Evolutionary conservation across 1,140 invertebrate genomes (phyloP).

Genomic region (Diabrotica undecimpunctata): DNA sequence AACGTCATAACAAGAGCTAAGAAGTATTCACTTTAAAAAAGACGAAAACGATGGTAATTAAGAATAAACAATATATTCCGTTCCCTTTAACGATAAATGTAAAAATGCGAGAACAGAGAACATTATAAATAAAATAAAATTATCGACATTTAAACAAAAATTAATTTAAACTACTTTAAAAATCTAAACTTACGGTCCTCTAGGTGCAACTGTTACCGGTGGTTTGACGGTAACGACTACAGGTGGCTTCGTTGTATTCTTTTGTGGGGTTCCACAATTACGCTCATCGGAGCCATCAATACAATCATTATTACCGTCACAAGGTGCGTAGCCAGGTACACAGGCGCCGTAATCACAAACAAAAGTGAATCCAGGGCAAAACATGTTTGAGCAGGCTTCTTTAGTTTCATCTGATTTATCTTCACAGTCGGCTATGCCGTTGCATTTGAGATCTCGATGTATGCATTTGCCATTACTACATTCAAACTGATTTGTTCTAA

Average conservation of each 20-base stretch:
- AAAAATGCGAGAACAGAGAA: too few relatives aligned
- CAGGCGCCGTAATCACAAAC: constrained; percentile 43
- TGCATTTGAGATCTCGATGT: constrained; percentile 49
- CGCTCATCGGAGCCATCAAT: constrained; percentile 67
- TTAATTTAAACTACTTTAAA: too few relatives aligned
- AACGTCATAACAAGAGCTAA: too few relatives aligned
- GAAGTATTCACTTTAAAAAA: too few relatives aligned
- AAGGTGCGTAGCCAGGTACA: constrained; percentile 41
- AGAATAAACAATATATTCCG: too few relatives aligned
- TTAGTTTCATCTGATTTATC: constrained; percentile 62
- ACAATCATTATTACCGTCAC: constrained; percentile 61
- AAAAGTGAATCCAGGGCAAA: constrained; percentile 34
- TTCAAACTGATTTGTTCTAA: constrained; percentile 46
- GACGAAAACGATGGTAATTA: too few relatives aligned
- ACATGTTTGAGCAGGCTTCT: constrained; percentile 33
- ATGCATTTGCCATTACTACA: constrained; percentile 60
- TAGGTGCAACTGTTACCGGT: too few relatives aligned
- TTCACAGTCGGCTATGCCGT: constrained; percentile 53
- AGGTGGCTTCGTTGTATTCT: background rate
- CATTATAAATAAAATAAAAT: too few relatives aligned
- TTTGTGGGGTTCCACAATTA: constrained; percentile 8
- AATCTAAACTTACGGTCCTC: too few relatives aligned
- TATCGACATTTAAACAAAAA: too few relatives aligned
- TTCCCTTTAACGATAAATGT: too few relatives aligned
- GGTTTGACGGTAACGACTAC: background rate